Evolutionary conservation across 2,888 invertebrate genomes (phyloP).

Genomic region (Rotaria macrura): DNA sequence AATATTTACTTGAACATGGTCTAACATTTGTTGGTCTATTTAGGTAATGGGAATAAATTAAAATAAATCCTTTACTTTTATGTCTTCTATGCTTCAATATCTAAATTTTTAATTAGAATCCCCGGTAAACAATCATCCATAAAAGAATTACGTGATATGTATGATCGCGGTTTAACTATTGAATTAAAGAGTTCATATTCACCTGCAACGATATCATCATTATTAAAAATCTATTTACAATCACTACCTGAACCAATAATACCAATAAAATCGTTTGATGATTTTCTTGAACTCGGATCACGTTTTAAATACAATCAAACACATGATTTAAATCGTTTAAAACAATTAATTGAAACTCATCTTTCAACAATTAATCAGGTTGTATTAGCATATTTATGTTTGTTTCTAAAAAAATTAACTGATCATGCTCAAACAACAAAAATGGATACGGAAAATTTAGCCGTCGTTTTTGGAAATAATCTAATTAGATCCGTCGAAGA

Average conservation of each 20-base stretch:
- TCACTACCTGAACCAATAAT: background rate
- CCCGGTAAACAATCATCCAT: background rate
- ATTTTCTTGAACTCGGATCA: background rate
- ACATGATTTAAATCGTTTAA: background rate
- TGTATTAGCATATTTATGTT: background rate
- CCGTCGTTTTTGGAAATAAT: conserved; percentile 20
- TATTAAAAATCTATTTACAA: conserved; percentile 4
- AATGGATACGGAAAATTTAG: conserved; percentile 9
- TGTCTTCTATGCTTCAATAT: too few species aligned
- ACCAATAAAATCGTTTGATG: background rate
- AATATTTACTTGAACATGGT: conserved; percentile 5
- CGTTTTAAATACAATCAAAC: background rate
- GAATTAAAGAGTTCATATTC: background rate
- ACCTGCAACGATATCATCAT: background rate
- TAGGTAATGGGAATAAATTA: background rate
- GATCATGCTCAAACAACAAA: background rate
- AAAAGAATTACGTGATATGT: conserved; percentile 7
- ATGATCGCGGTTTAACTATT: background rate
- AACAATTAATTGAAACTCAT: background rate
- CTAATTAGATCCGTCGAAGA: background rate
- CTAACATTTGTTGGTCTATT: background rate
- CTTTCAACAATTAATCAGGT: background rate
- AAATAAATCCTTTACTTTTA: too few species aligned
- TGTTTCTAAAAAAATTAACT: background rate
- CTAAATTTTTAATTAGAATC: background rate